Evolutionary conservation across 2,113 vertebrate genomes (phyloP).

Genomic region (Chitala chitala): DNA sequence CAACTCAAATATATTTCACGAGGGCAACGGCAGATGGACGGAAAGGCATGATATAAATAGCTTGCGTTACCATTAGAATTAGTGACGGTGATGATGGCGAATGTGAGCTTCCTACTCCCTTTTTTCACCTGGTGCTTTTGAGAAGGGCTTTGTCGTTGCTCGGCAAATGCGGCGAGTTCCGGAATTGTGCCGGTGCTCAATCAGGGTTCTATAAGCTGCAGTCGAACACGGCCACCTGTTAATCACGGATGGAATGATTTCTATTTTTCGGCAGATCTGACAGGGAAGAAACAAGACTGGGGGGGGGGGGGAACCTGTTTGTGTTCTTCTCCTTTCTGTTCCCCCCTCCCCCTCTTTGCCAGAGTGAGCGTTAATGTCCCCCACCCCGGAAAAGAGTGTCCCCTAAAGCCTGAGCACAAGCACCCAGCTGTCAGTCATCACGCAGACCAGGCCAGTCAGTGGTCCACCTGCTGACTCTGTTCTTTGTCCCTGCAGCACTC

Average conservation of each 20-base stretch:
- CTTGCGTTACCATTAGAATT: conserved; percentile 4
- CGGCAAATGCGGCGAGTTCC: not conserved
- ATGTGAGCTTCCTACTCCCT: not conserved
- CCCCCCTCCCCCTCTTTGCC: not conserved
- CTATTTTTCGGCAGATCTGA: not conserved
- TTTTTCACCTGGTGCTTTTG: not conserved
- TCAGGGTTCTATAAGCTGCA: not conserved
- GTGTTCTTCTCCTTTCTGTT: not conserved
- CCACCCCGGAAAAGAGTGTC: not conserved
- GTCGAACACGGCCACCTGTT: not conserved
- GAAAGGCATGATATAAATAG: not conserved
- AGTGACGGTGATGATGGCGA: not conserved
- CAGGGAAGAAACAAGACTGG: not conserved
- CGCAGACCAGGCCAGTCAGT: not conserved
- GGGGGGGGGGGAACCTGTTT: not conserved
- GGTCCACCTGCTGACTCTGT: conserved; percentile 8
- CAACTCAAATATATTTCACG: not conserved
- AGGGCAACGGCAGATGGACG: not conserved
- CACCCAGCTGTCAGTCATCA: conserved; percentile 12
- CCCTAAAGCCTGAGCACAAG: not conserved
- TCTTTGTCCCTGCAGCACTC: conserved; percentile 48
- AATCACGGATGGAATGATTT: not conserved
- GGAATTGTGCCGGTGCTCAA: not conserved
- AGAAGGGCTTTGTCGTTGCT: not conserved
- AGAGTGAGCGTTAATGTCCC: not conserved